Percentiles rank a stretch among this genome's conserved stretches.
Conservation (phyloP, 2,113 vertebrate genomes). For the Anthoscopus minutus region DNA sequence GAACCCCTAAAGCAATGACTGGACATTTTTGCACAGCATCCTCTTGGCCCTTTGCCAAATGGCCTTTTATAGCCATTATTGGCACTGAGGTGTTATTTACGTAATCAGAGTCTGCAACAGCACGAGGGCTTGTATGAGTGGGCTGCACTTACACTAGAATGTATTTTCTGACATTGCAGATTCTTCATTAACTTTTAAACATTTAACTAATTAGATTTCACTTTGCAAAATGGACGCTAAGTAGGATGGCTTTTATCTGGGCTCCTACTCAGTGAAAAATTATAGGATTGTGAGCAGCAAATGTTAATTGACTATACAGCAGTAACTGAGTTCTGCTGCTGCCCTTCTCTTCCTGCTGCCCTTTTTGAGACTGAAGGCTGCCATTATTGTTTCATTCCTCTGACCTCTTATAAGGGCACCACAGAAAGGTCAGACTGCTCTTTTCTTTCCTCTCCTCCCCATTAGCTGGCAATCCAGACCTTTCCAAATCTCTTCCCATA, state of each 20-base stretch:
- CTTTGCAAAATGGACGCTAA: slow-evolving; percentile 45
- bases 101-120: background rate
- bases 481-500: background rate
- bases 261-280: slow-evolving; percentile 42
- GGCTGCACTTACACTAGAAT: background rate
- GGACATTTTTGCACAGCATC: background rate
- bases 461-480: background rate
- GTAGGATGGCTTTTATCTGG: slow-evolving; percentile 43
- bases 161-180: background rate
- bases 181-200: slow-evolving; percentile 58
- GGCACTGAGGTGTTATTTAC: background rate
- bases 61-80: background rate
- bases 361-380: slow-evolving; percentile 22
- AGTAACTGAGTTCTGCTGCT: background rate
- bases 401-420: slow-evolving; percentile 35
- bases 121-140: slow-evolving; percentile 3
- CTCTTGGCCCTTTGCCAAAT: background rate
- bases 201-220: slow-evolving; percentile 57
- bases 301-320: slow-evolving; percentile 49
- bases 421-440: slow-evolving; percentile 39
- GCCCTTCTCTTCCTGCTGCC: slow-evolving; percentile 37
- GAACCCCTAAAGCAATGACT: background rate
- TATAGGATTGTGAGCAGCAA: slow-evolving; percentile 14
- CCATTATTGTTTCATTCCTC: slow-evolving; percentile 45
- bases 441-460: background rate